Base-by-base conservation (phyloP, 2,888 invertebrate species). In the Eupithecia tripunctaria region DNA sequence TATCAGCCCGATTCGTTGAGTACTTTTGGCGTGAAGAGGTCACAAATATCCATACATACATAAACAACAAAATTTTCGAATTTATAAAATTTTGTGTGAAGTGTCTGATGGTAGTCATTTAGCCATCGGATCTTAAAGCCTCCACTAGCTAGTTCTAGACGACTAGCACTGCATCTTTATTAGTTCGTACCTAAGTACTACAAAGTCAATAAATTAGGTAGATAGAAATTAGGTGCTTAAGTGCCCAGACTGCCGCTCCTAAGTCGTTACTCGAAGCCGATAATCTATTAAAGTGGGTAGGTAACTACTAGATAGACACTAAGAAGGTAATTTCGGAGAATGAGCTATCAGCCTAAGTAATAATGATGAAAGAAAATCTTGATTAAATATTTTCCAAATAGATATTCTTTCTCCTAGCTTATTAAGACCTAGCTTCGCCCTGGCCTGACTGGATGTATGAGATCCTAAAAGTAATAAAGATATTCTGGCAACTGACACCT, bases 271-370 rank as follows among this genome's bases (percentile, higher is more conserved):
- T 38, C 3, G 32, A 36, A 21, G 36, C 21, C 60, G 29, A 60
- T 60, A 60, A 60, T 29, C 60, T 60, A 60, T 60, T 5, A 56
- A 56, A 56, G 25, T 25, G 56, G 56, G 56, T 56, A 56, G 56
- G 12, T 56, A 56, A 1, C 56, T 14, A 14, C 56, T 56, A 12
- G 56, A 56, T n/a, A 25, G 56, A 21, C 56, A 25, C 25, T 56
- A 25, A 56, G 21, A 25, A 51, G 51, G 51, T 21, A 3, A 56
- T 56, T 56, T 56, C 56, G 56, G 14, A 25, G 56, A 56, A 56
- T 21, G 1, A 21, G 25, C 56, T 56, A 56, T 56, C 56, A 56
- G 25, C 25, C 14, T 25, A 25, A 56, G 14, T 56, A 56, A 56
- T 25, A 56, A 56, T 25, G 12, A 56, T 25, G 10, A 21, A 56